Evolutionary conservation across 2,113 vertebrate species (phyloP), one percentile per base, ranked within the genome.

Genomic region (Erpornis zantholeuca): DNA sequence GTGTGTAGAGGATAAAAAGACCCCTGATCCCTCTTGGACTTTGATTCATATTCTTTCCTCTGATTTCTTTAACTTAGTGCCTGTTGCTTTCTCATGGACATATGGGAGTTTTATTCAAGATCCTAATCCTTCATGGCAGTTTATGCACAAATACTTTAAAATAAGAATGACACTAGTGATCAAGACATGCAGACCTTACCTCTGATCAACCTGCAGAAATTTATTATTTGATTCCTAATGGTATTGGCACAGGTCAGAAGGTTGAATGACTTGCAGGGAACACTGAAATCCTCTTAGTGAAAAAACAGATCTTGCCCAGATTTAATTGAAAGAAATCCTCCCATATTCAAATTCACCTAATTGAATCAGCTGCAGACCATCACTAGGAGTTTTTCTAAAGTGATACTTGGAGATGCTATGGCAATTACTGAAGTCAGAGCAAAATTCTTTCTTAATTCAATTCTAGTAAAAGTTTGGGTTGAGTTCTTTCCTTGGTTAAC

Each of bases 21-120:
- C 1, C 0, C 3, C 7, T 7, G 42, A 6, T 8, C 3, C 4
- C 7, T 21, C 38, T 52, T 35, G 9, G 12, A 24, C 25, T 79
- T 66, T 24, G 28, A 49, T 57, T 66, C 3, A 11, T 45, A 25
- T 29, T 66, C 19, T 57, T 70, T 70, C 23, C 36, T 73, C 20
- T 9, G 2, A 49, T 29, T 82, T 44, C 16, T 42, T 66, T 13
- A 61, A 27, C 28, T 75, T 66, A 53, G 36, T 56, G 6, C 14
- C 17, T 36, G 12, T 16, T 63, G 9, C 12, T 64, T 87, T 78
- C 64, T 77, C 29, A 42, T 15, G 19, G 42, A 17, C 9, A 49
- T 35, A 23, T 11, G 64, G 7, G 22, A 72, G 21, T 31, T 68
- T 36, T 64, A 56, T 64, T 64, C 40, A 56, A 42, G 36, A 60